Evolutionary conservation across 2,888 invertebrate genomes (phyloP).

Genomic region (Eurois occulta): DNA sequence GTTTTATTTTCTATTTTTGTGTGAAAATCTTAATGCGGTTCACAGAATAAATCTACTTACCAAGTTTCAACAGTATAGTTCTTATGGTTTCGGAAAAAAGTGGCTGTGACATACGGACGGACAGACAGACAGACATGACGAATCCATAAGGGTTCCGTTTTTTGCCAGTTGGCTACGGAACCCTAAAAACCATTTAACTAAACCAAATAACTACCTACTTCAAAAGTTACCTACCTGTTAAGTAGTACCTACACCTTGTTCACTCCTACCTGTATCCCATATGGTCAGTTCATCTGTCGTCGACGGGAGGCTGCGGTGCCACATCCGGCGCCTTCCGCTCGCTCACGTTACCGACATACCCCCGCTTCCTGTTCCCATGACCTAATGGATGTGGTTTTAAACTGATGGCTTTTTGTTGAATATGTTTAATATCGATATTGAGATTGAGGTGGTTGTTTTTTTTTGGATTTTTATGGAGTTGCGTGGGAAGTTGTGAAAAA

Average conservation of each 20-base stretch:
- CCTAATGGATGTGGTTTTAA: conserved; percentile 59
- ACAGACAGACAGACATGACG: too few species aligned
- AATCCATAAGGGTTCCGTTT: too few species aligned
- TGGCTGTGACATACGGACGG: too few species aligned
- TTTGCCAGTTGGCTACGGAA: too few species aligned
- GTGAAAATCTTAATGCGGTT: too few species aligned
- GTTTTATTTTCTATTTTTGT: too few species aligned
- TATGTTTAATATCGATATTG: conserved; percentile 47
- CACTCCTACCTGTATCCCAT: conserved; percentile 26
- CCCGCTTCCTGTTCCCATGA: conserved; percentile 81
- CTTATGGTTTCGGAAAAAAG: too few species aligned
- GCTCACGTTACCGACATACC: conserved; percentile 75
- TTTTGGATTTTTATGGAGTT: neutral
- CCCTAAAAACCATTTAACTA: too few species aligned
- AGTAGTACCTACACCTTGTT: conserved; percentile 6
- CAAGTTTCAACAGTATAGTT: too few species aligned
- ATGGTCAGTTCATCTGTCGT: conserved; percentile 37
- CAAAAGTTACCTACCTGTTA: conserved; percentile 7
- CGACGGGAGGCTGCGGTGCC: conserved; percentile 79
- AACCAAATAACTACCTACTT: neutral
- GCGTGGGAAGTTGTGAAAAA: conserved; percentile 36
- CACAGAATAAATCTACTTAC: too few species aligned
- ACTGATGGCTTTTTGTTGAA: conserved; percentile 54
- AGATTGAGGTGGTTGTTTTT: conserved; percentile 21
- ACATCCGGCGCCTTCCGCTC: conserved; percentile 82